Evolutionary conservation across 2,113 vertebrate genomes (phyloP).

Genomic region (Myiozetetes cayanensis): DNA sequence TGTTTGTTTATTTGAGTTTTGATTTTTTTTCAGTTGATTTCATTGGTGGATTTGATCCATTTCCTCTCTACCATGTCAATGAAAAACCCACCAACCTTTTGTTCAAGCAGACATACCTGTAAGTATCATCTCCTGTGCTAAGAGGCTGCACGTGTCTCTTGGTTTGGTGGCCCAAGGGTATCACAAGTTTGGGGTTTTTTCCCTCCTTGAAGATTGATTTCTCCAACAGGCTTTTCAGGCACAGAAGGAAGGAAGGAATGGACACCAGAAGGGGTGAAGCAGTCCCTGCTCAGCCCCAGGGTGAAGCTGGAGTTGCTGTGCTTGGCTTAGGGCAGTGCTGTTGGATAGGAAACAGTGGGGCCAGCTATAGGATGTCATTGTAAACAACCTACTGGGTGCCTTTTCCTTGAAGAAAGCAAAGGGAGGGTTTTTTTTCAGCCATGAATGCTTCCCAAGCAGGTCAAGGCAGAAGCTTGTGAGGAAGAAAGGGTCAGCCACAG

Average conservation of each 20-base stretch:
- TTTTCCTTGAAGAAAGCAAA: neutral
- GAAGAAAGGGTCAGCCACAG: neutral
- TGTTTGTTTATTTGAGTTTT: constrained; percentile 75
- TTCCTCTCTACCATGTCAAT: constrained; percentile 94
- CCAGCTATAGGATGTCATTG: neutral
- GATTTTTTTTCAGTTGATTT: constrained; percentile 96
- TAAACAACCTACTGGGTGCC: neutral
- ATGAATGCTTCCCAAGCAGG: neutral
- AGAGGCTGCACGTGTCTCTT: neutral
- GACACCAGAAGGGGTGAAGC: neutral
- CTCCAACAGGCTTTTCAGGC: neutral
- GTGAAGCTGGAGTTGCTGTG: neutral
- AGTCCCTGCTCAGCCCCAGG: neutral
- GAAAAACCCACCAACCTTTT: constrained; percentile 92
- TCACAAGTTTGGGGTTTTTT: neutral
- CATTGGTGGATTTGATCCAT: constrained; percentile 97
- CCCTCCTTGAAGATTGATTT: neutral
- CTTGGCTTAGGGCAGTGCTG: neutral
- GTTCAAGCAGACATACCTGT: constrained; percentile 89
- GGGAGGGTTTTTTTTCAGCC: neutral
- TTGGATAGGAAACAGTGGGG: neutral
- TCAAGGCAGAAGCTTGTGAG: neutral
- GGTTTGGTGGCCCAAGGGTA: neutral
- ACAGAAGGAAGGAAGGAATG: neutral
- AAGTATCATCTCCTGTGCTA: constrained; percentile 74